Evolutionary conservation across 2,888 invertebrate species (phyloP), one percentile per base, ranked within the genome.

Genomic region (Chromoteleia sp.): DNA sequence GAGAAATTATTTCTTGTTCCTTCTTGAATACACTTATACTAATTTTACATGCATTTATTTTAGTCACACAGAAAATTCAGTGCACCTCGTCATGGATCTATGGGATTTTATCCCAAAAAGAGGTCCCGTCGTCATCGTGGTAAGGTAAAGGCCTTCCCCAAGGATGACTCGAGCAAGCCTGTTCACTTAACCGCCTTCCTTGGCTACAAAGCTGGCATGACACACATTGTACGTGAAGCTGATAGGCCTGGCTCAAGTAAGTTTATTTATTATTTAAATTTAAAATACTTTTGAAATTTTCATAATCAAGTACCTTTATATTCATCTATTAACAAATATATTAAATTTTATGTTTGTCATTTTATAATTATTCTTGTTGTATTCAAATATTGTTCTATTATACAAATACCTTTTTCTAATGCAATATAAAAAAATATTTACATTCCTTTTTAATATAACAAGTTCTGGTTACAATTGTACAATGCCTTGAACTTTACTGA

Each of bases 31-130:
- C n/a, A n/a, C n/a, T n/a, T n/a, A n/a, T n/a, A n/a, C n/a, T n/a
- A n/a, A n/a, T n/a, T n/a, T n/a, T n/a, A n/a, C n/a, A n/a, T n/a
- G n/a, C n/a, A n/a, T n/a, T n/a, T 12, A 10, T 86, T 87, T 29
- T 92, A 99, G 99, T 99, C 99, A 93, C 99, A 99, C 94, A 96
- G 99, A 92, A 99, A 99, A 93, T 99, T 99, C 93, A 99, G 98
- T 92, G 99, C 99, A 48, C 99, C 99, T 88, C 97, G 99, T 88
- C 99, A 99, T 95, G 99, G 99, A 89, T 99, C 99, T 71, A 98
- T 99, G 97, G 99, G 99, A 88, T 99, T 99, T 95, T 97, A 99
- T 93, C 99, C 99, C 90, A 99, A 99, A 94, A 99, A 99, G 93
- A 95, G 99, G 87, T 96, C 98, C 86, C 95, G 95, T 86, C 96